Percentiles rank a stretch among this genome's conserved stretches.
phyloP scores from a whole-genome alignment of 1,140 invertebrate species.

The Drosophila insularis region DNA sequence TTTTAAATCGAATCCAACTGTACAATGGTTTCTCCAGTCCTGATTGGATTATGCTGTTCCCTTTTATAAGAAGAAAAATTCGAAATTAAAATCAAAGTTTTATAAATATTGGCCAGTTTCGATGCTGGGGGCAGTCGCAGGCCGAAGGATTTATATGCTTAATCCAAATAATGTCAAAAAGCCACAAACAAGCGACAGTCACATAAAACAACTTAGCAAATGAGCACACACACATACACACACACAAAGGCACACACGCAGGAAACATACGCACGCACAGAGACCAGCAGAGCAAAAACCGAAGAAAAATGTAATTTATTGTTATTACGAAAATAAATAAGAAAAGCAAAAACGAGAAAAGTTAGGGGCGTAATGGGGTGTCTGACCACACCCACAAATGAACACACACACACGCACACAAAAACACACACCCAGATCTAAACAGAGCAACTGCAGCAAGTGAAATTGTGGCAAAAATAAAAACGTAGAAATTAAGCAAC shows the following conservation, averaged over 20 bases:
- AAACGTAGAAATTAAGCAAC: slow-evolving; percentile 77
- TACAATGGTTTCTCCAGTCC: too few relatives aligned
- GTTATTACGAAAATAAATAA: slow-evolving; percentile 80
- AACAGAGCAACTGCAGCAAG: slow-evolving; percentile 45
- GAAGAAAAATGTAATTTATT: slow-evolving; percentile 79
- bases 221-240: slow-evolving; percentile 56
- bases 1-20: too few relatives aligned
- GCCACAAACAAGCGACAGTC: slow-evolving; percentile 77
- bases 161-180: slow-evolving; percentile 80
- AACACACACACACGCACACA: slow-evolving; percentile 6
- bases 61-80: neutral
- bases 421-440: neutral
- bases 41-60: too few relatives aligned
- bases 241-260: slow-evolving; percentile 26
- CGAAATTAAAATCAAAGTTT: slow-evolving; percentile 41
- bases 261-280: slow-evolving; percentile 3
- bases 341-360: slow-evolving; percentile 48
- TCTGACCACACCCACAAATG: slow-evolving; percentile 39
- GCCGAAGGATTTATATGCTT: slow-evolving; percentile 68
- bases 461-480: slow-evolving; percentile 69
- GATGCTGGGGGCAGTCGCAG: neutral
- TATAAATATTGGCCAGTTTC: slow-evolving; percentile 58
- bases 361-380: slow-evolving; percentile 27
- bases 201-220: slow-evolving; percentile 78
- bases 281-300: slow-evolving; percentile 34